Evolutionary conservation across 2,797 vertebrate genomes (phyloP).

Genomic region (Rhinichthys osculus): DNA sequence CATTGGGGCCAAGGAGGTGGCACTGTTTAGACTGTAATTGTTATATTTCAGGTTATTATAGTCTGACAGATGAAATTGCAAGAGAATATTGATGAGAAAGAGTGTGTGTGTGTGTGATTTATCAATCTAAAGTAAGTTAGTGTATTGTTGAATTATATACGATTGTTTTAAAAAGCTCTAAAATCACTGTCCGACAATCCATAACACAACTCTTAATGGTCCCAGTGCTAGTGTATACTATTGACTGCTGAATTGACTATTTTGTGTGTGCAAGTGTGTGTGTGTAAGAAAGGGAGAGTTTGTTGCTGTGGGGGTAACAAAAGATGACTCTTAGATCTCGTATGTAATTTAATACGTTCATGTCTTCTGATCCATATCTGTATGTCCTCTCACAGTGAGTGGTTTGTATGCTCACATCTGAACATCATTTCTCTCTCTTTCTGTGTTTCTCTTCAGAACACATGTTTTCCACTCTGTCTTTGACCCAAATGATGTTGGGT

Average conservation of each 20-base stretch:
- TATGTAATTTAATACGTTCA: slow-evolving; percentile 47
- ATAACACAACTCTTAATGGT: slow-evolving; percentile 22
- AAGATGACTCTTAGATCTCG: slow-evolving; percentile 45
- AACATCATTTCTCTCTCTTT: slow-evolving; percentile 49
- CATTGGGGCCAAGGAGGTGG: neutral
- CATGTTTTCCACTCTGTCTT: slow-evolving; percentile 55
- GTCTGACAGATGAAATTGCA: slow-evolving; percentile 7
- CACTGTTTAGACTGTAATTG: slow-evolving; percentile 32
- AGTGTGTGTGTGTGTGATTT: neutral
- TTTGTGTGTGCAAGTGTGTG: neutral
- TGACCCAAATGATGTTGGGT: slow-evolving; percentile 56
- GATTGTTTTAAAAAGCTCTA: neutral
- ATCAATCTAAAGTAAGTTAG: neutral
- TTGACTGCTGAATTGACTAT: slow-evolving; percentile 8
- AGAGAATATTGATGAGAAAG: neutral
- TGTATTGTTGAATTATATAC: neutral
- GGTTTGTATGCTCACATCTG: slow-evolving; percentile 47
- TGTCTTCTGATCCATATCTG: slow-evolving; percentile 45
- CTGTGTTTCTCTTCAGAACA: slow-evolving; percentile 38
- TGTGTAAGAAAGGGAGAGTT: neutral
- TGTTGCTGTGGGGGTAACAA: slow-evolving; percentile 33
- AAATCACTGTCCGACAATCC: neutral
- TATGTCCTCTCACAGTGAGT: slow-evolving; percentile 39
- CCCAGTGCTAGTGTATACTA: slow-evolving; percentile 12
- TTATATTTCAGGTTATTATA: slow-evolving; percentile 33